Evolutionary conservation across 2,888 invertebrate genomes (phyloP).

Genomic region (Volucella inflata): DNA sequence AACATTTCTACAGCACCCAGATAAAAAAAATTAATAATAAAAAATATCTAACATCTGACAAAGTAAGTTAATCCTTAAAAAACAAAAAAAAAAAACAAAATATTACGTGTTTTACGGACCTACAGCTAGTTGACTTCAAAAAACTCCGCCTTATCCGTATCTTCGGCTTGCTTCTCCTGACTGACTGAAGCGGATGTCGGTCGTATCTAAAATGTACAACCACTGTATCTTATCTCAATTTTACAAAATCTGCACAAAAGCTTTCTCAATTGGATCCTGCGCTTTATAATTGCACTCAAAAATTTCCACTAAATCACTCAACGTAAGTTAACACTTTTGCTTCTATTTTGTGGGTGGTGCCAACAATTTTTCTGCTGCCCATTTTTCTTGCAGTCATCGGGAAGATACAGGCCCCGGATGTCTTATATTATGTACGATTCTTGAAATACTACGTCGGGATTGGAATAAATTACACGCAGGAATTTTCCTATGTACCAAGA

Average conservation of each 20-base stretch:
- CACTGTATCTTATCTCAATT: constrained; percentile 12
- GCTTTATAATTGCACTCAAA: constrained; percentile 51
- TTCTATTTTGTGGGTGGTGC: constrained; percentile 75
- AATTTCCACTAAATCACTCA: constrained; percentile 54
- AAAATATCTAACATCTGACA: too few species aligned
- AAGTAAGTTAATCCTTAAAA: too few species aligned
- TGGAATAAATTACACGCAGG: constrained; percentile 79
- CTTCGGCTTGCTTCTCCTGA: too few species aligned
- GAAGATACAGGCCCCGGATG: constrained; percentile 73
- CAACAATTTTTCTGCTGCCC: constrained; percentile 75
- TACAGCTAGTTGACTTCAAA: too few species aligned
- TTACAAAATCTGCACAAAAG: constrained; percentile 70
- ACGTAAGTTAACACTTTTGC: constrained; percentile 43
- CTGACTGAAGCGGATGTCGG: too few species aligned
- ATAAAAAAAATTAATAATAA: too few species aligned
- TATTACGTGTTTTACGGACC: too few species aligned
- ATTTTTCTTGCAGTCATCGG: constrained; percentile 78
- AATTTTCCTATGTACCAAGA: constrained; percentile 69
- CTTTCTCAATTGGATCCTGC: constrained; percentile 36
- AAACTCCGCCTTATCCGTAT: too few species aligned
- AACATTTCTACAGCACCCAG: too few species aligned
- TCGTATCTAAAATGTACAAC: neutral
- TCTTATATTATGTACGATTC: constrained; percentile 78
- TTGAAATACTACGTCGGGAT: constrained; percentile 79
- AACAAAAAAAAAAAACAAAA: too few species aligned